Conservation (phyloP, 2,797 vertebrate genomes). For the Leptodactylus fallax region DNA sequence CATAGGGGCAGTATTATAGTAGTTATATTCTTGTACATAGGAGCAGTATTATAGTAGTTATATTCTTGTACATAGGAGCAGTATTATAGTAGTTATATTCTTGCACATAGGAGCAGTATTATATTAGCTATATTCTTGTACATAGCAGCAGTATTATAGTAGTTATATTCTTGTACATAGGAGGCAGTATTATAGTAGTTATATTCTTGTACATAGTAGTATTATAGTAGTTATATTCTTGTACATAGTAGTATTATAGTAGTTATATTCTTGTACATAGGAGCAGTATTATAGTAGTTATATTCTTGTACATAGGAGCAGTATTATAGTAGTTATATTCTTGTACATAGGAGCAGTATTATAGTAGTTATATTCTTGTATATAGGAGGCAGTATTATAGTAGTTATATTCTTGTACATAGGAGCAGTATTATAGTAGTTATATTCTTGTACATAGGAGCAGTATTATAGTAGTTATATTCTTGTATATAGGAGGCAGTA, state of each 20-base stretch:
- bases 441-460: background rate
- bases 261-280: conserved; percentile 2
- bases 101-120: background rate
- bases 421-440: conserved; percentile 1
- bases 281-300: background rate
- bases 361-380: background rate
- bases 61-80: background rate
- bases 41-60: too few relatives aligned
- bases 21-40: background rate
- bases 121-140: background rate
- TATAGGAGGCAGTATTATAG: background rate
- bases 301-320: background rate
- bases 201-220: background rate
- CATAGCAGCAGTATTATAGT: background rate
- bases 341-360: background rate
- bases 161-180: conserved; percentile 1
- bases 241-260: background rate
- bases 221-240: too few relatives aligned
- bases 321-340: background rate
- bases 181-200: background rate
- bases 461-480: conserved; percentile 8
- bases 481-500: background rate
- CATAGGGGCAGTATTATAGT: background rate
- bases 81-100: background rate
- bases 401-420: background rate